These are phyloP conservation scores for Lagorchestes hirsutus DNA, from an alignment of 2,797 vertebrate genomes.

Conservation along the genomic window DNA sequence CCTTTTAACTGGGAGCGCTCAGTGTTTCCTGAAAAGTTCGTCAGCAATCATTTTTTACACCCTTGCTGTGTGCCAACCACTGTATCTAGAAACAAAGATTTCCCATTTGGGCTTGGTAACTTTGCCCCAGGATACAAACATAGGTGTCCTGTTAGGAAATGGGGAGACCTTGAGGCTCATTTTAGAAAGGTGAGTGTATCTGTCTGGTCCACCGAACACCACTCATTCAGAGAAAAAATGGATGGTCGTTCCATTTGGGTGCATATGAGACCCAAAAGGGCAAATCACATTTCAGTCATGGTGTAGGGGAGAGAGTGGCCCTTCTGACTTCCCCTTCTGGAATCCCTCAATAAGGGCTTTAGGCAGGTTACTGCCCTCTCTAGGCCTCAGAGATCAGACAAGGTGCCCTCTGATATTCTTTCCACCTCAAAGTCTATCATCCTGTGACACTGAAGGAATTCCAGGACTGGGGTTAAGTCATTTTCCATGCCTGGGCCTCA, in stretches of 20 bases:
- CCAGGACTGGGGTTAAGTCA: background rate
- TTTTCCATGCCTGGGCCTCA: background rate
- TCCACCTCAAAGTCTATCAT: background rate
- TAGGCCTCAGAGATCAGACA: background rate
- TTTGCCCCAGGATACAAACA: accelerated
- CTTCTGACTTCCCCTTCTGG: background rate
- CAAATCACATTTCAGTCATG: accelerated
- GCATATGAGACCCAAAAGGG: background rate
- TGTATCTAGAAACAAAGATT: background rate
- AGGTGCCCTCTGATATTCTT: background rate
- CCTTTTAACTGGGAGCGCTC: background rate
- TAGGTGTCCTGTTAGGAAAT: background rate
- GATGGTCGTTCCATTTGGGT: background rate
- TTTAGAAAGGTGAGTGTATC: background rate
- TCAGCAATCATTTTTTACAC: accelerated
- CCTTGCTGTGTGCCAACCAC: too few species aligned
- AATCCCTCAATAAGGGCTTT: background rate
- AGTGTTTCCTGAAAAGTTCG: background rate
- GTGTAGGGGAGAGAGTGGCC: accelerated
- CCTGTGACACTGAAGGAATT: background rate
- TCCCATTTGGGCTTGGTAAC: background rate
- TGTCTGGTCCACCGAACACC: background rate
- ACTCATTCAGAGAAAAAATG: accelerated
- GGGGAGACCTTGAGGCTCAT: background rate
- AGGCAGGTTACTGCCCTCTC: background rate